Evolutionary conservation across 1,140 invertebrate species (phyloP).

Genomic region (Drosophila lini): DNA sequence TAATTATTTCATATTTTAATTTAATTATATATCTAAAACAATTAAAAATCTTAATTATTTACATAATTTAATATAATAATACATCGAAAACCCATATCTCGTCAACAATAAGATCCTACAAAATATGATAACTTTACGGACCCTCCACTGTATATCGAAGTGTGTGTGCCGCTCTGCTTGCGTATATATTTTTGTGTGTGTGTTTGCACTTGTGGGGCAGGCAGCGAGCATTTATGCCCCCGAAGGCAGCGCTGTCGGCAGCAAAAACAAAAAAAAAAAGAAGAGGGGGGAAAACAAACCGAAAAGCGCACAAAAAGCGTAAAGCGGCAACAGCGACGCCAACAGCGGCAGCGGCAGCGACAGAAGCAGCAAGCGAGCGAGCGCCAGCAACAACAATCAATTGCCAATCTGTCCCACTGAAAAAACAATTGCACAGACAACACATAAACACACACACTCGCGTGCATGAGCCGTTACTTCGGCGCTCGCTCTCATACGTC

Average conservation of each 20-base stretch:
- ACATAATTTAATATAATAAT: too few relatives aligned
- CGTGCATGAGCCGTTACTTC: constrained; percentile 62
- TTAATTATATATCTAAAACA: too few relatives aligned
- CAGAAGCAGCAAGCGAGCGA: constrained; percentile 26
- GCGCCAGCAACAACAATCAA: constrained; percentile 74
- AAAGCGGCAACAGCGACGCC: constrained; percentile 47
- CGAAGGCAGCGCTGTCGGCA: constrained; percentile 70
- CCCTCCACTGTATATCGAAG: constrained; percentile 22
- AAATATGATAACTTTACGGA: not conserved
- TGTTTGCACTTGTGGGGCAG: constrained; percentile 66
- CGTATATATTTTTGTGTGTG: not conserved
- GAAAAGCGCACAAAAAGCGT: constrained; percentile 69
- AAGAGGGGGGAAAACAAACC: constrained; percentile 32
- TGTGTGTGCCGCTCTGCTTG: constrained; percentile 13
- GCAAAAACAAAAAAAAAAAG: constrained; percentile 37
- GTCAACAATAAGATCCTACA: not conserved
- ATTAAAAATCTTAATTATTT: too few relatives aligned
- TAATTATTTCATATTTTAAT: too few relatives aligned
- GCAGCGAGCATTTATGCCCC: constrained; percentile 70
- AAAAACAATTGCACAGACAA: constrained; percentile 77
- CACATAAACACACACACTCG: constrained; percentile 36
- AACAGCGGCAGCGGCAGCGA: constrained; percentile 24
- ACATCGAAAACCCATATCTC: too few relatives aligned
- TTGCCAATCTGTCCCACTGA: constrained; percentile 81
- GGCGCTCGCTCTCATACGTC: constrained; percentile 8